Conservation (phyloP, 2,888 invertebrate species). For the Muscina levida region DNA sequence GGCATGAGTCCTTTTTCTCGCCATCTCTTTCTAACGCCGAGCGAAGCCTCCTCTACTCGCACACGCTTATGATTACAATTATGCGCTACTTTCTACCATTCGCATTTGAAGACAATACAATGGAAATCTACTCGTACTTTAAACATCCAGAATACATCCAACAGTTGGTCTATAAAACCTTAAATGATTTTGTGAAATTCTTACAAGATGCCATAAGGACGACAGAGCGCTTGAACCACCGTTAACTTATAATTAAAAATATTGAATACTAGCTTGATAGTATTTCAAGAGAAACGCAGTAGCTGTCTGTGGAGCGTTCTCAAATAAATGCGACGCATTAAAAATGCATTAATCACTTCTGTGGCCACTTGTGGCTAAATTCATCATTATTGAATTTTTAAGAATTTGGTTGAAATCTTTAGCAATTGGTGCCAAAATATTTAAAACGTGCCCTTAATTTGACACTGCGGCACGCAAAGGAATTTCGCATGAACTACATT, state of each 20-base stretch:
- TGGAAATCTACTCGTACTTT: neutral
- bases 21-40: neutral
- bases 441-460: conserved; percentile 39
- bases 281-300: conserved; percentile 40
- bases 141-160: conserved; percentile 10
- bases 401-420: neutral
- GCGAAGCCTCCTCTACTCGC: neutral
- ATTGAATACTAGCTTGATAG: conserved; percentile 1
- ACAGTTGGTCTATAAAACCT: conserved; percentile 35
- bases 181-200: conserved; percentile 7
- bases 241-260: conserved; percentile 24
- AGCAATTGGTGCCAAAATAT: conserved; percentile 31
- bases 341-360: conserved; percentile 74
- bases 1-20: conserved; percentile 67
- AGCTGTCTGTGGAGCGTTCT: neutral
- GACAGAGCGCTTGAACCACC: neutral
- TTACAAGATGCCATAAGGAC: neutral
- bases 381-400: conserved; percentile 1
- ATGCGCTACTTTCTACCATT: conserved; percentile 29
- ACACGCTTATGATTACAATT: neutral
- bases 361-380: conserved; percentile 40
- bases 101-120: neutral
- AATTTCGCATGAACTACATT: too few species aligned
- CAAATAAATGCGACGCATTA: conserved; percentile 56
- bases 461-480: conserved; percentile 33